Evolutionary conservation across 2,113 vertebrate genomes (phyloP).

Genomic region (Shinisaurus crocodilurus): DNA sequence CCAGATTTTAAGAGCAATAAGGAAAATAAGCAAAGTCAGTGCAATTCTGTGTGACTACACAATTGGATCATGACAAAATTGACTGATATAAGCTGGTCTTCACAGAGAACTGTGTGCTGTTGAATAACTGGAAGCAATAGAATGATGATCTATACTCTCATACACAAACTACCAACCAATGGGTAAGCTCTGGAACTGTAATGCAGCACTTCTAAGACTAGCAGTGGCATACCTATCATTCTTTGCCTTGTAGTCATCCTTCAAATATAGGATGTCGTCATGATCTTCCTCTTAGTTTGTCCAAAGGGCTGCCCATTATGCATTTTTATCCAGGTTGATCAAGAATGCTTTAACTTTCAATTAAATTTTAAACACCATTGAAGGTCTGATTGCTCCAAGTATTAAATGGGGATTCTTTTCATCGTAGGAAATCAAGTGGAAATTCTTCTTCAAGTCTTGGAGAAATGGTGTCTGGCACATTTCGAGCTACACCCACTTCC

Average conservation of each 20-base stretch:
- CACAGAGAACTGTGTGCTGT: not conserved
- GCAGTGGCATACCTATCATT: accelerated
- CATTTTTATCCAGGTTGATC: not conserved
- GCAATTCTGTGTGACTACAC: not conserved
- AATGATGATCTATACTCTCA: not conserved
- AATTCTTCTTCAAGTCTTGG: slow-evolving; percentile 98
- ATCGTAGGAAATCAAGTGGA: slow-evolving; percentile 90
- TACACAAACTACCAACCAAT: not conserved
- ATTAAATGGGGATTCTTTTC: slow-evolving; percentile 39
- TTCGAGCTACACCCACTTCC: slow-evolving; percentile 92
- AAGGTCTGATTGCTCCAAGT: not conserved
- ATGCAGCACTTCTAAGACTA: not conserved
- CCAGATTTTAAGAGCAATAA: accelerated
- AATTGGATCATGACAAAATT: not conserved
- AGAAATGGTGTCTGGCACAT: slow-evolving; percentile 96
- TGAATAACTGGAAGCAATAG: not conserved
- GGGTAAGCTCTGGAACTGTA: not conserved
- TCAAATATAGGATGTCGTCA: not conserved
- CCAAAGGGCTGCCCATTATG: too few species aligned
- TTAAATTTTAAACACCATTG: not conserved
- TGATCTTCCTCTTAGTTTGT: not conserved
- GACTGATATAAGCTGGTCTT: not conserved
- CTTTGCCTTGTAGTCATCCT: not conserved
- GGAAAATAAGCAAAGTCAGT: not conserved
- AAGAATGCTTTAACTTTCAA: not conserved